Evolutionary conservation across 2,888 invertebrate species (phyloP), one percentile per base, ranked within the genome.

Genomic region (Dione vanillae): DNA sequence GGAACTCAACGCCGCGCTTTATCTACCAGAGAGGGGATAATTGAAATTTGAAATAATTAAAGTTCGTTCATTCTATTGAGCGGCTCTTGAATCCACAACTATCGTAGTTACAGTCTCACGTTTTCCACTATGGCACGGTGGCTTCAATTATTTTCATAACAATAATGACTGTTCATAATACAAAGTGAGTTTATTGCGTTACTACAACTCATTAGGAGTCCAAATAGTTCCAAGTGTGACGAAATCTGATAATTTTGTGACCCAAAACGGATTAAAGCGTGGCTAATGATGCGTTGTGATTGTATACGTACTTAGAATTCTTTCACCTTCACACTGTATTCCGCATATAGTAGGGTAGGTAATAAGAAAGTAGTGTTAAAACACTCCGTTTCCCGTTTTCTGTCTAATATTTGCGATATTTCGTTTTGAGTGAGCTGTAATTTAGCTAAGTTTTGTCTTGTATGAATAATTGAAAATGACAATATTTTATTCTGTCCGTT

Each of bases 241-340:
- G 85, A 83, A 89, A 91, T 90, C 88, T 87, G 89, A 91, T 91
- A 90, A 88, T 88, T 85, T 85, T 83, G 65, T 79, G 79, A 77
- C 80, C 82, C 80, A 78, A 85, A 83, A 85, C 79, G 75, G 83
- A 84, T 82, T 82, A 83, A 81, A 84, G 81, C 83, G 83, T 82
- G 72, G 78, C 83, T 79, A 85, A 85, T 85, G 81, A 78, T 78
- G 74, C 66, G 73, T 73, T 67, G 20, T 70, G 65, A 70, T 72
- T 72, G 65, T 65, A 65, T 43, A 20, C 43, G 56, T 54, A 43
- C 62, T 54, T 64, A 52, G n/a, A 47, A 47, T 16, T 47, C 27
- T 47, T 27, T 2, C 5, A 5, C 2, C 27, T 27, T 27, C 5
- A 27, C 2, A 5, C 27, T 27, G 27, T 27, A 5, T 27, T 3